Conservation (phyloP, 2,797 vertebrate species). For the Danio albolineatus region DNA sequence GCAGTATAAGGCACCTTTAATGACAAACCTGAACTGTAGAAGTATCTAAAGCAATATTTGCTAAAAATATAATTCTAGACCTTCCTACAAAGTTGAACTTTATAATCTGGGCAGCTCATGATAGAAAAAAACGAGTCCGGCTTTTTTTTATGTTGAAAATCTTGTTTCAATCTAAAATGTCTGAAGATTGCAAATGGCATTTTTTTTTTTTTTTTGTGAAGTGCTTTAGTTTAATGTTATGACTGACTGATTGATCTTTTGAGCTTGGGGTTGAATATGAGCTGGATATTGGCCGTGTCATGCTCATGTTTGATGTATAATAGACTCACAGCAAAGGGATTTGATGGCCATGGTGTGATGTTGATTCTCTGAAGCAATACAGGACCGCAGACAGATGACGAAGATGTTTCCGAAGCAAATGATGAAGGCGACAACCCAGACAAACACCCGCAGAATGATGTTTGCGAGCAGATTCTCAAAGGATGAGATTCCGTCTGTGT, state of each 20-base stretch:
- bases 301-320: not conserved
- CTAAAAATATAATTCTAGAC: not conserved
- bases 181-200: not conserved
- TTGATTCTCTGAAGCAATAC: conserved; percentile 66
- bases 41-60: not conserved
- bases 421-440: conserved; percentile 75
- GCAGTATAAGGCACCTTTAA: too few relatives aligned
- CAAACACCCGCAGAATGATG: conserved; percentile 70
- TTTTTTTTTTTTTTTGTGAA: too few relatives aligned
- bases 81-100: not conserved
- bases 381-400: conserved; percentile 69
- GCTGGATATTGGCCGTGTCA: not conserved
- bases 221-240: not conserved
- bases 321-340: conserved; percentile 76
- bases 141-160: not conserved
- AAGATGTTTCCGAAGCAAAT: conserved; percentile 75
- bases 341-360: conserved; percentile 74
- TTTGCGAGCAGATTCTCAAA: conserved; percentile 75
- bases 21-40: not conserved
- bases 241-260: not conserved
- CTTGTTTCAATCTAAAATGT: not conserved
- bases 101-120: not conserved
- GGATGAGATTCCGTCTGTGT: conserved; percentile 76
- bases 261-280: not conserved
- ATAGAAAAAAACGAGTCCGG: not conserved